phyloP scores from a whole-genome alignment of 2,797 vertebrate species.

The Poecilia wingei region DNA sequence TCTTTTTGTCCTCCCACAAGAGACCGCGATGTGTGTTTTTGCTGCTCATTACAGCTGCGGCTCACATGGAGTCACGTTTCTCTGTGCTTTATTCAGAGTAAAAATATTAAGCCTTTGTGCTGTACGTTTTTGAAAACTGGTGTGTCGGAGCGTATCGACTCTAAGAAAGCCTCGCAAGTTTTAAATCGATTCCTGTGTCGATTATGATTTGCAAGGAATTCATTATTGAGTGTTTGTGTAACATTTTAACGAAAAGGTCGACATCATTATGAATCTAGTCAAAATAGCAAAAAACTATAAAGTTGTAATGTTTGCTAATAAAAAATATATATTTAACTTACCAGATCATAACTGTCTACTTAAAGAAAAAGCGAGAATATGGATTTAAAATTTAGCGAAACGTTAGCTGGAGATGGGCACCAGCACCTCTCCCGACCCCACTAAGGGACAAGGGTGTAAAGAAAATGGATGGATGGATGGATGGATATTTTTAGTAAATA shows the following conservation, averaged over 20 bases:
- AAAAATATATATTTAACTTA: background rate
- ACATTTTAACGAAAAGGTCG: background rate
- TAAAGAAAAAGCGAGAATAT: background rate
- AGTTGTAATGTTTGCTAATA: background rate
- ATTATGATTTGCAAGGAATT: background rate
- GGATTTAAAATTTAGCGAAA: background rate
- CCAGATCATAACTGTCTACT: background rate
- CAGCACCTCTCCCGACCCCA: too few species aligned
- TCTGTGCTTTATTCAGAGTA: conserved; percentile 1
- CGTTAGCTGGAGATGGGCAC: too few species aligned
- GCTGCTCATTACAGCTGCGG: conserved; percentile 46
- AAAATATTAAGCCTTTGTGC: background rate
- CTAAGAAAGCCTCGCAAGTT: background rate
- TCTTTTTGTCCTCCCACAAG: conserved; percentile 54
- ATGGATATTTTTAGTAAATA: background rate
- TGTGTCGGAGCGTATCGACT: background rate
- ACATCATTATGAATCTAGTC: background rate
- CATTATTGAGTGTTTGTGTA: background rate
- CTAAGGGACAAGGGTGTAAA: too few species aligned
- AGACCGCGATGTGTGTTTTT: conserved; percentile 44
- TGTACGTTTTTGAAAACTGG: too few species aligned
- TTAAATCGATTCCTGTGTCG: background rate
- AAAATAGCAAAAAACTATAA: background rate
- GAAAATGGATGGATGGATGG: too few species aligned
- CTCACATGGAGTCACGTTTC: conserved; percentile 21